phyloP scores from a whole-genome alignment of 2,797 vertebrate genomes.

The Semotilus atromaculatus region DNA sequence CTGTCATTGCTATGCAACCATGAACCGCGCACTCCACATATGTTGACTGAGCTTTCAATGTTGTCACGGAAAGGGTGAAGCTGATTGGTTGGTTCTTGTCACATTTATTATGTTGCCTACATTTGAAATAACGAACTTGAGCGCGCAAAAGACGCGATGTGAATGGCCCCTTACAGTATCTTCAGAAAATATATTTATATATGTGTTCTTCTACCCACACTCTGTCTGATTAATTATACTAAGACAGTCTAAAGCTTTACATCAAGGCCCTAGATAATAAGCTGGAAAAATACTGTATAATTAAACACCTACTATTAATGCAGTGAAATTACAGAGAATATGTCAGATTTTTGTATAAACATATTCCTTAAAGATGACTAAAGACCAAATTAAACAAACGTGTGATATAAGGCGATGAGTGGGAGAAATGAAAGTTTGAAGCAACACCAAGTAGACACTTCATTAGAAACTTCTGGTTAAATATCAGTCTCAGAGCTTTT shows the following conservation, averaged over 20 bases:
- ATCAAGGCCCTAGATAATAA: background rate
- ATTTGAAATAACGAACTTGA: no score
- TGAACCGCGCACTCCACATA: no score
- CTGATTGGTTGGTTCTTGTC: no score
- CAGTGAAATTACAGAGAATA: conserved; percentile 5
- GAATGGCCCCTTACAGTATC: background rate
- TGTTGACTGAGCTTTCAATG: no score
- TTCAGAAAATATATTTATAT: background rate
- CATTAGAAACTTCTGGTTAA: background rate
- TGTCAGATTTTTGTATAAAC: conserved; percentile 31
- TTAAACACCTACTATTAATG: conserved; percentile 27
- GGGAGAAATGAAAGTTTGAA: conserved; percentile 13
- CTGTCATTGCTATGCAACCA: no score
- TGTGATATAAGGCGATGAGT: conserved; percentile 34
- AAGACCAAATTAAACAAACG: conserved; percentile 13
- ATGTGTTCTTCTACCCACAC: conserved; percentile 11
- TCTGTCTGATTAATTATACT: conserved; percentile 10
- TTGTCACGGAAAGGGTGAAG: no score
- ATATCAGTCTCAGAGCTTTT: background rate
- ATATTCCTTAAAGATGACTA: conserved; percentile 12
- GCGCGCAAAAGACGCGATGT: no score
- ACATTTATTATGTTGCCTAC: no score
- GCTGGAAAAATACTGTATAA: background rate
- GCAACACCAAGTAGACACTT: conserved; percentile 10
- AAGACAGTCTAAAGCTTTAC: background rate